A percentile compares a stretch with the other conserved stretches of the same genome.
These are phyloP conservation scores for Dinomys branickii DNA, from an alignment of 2,113 vertebrate genomes.

Conservation along the genomic window DNA sequence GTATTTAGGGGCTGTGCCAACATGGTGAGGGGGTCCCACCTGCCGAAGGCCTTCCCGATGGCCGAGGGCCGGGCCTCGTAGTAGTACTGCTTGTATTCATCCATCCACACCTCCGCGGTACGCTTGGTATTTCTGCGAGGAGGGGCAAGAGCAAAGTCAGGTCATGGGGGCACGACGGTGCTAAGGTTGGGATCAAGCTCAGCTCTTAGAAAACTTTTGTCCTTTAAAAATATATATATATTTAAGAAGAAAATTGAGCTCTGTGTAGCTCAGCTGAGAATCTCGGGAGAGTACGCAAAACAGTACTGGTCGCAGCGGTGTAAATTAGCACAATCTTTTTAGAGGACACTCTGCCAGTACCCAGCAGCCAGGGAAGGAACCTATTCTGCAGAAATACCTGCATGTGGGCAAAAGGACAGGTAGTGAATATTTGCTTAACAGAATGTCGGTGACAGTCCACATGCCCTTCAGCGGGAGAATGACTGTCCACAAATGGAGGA, in stretches of 20 bases:
- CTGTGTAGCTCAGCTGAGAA: neutral
- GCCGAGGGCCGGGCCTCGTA: slow-evolving; percentile 97
- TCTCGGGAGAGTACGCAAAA: neutral
- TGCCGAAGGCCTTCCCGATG: slow-evolving; percentile 96
- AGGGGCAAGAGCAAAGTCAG: slow-evolving; percentile 36
- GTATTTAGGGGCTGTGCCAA: neutral
- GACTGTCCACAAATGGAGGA: neutral
- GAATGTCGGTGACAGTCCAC: neutral
- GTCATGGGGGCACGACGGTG: neutral
- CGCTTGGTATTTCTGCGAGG: slow-evolving; percentile 94
- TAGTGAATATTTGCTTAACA: neutral
- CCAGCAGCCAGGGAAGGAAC: neutral
- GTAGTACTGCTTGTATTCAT: slow-evolving; percentile 98
- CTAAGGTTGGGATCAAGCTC: neutral
- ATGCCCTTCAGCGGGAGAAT: neutral
- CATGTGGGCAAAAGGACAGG: neutral
- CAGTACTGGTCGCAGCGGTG: neutral
- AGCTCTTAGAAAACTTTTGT: neutral
- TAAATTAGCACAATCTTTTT: neutral
- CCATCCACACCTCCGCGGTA: slow-evolving; percentile 99
- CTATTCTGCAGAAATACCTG: neutral
- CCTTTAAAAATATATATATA: neutral
- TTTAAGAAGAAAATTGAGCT: neutral
- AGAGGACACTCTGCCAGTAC: neutral
- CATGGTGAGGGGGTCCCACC: slow-evolving; percentile 85